Conservation (phyloP, 2,797 vertebrate genomes). For the Phoeniculus purpureus region DNA sequence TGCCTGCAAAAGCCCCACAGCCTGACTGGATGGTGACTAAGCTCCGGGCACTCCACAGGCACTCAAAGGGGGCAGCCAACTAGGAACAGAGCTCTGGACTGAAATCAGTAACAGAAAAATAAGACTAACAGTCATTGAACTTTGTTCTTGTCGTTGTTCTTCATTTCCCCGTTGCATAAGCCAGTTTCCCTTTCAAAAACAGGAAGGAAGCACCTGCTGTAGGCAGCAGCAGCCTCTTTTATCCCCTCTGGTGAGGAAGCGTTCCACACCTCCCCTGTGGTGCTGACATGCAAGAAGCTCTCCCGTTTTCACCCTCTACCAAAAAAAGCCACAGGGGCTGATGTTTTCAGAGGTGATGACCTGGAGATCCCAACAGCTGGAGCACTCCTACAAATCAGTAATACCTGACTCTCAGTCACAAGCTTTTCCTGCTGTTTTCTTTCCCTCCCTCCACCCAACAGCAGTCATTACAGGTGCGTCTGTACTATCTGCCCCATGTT, state of each 20-base stretch:
- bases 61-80: neutral
- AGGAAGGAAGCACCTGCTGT: neutral
- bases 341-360: neutral
- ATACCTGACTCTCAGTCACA: neutral
- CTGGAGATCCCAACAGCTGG: fast-evolving
- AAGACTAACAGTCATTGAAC: neutral
- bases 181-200: neutral
- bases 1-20: neutral
- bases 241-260: too few species aligned
- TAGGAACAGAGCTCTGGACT: neutral
- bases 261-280: fast-evolving
- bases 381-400: neutral
- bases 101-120: neutral
- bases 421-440: fast-evolving
- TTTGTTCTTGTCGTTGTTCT: neutral
- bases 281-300: fast-evolving
- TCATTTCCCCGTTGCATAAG: neutral
- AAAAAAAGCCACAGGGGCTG: fast-evolving
- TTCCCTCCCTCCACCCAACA: neutral
- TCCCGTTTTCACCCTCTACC: neutral
- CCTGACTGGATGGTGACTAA: neutral
- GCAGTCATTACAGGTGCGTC: neutral
- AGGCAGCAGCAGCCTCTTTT: neutral
- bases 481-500: neutral
- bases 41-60: neutral